Evolutionary conservation across 2,797 vertebrate genomes (phyloP), one percentile per base, ranked within the genome.

Genomic region (Pangasius djambal): DNA sequence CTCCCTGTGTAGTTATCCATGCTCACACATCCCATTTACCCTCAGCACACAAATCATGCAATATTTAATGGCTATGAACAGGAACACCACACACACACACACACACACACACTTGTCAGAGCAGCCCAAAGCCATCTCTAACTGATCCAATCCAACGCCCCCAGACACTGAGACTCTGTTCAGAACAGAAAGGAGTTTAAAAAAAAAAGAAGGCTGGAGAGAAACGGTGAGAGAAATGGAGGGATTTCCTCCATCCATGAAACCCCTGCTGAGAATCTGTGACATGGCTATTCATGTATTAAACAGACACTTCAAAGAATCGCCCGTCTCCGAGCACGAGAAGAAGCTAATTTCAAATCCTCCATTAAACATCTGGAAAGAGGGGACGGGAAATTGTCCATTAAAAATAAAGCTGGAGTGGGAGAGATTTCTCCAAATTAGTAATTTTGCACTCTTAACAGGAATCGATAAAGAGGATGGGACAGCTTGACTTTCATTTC

Each of bases 21-120:
- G 94, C 94, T 91, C 93, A 92, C 92, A 93, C 93, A 95, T 95
- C 94, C 93, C 94, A 94, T 95, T 95, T 94, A 92, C 90, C 91
- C 86, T 86, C 78, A 85, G 86, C 89, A 87, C 69, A 87, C 85
- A 92, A 87, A 72, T 77, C 25, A 48, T 74, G 50, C 31, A 87
- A 63, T 63, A 83, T 89, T 86, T 72, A 88, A 28, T 28, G 52
- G 40, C 55, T 75, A 77, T 77, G 70, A 85, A 81, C 59, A 63
- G 52, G 75, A 81, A 78, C 48, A 67, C 15, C 77, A 40, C 83
- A 61, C 67, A 84, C 75, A 50, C 74, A 48, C 40, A 90, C 48
- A 81, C 67, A 75, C 61, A 75, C 34, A 90, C 61, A 61, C 48
- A 52, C 48, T 37, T 40, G 83, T 88, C 87, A 91, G 63, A 15